Percentiles rank a stretch among this genome's conserved stretches.
phyloP scores from a whole-genome alignment of 1,140 invertebrate species.

The Panagrolaimus sp. region DNA sequence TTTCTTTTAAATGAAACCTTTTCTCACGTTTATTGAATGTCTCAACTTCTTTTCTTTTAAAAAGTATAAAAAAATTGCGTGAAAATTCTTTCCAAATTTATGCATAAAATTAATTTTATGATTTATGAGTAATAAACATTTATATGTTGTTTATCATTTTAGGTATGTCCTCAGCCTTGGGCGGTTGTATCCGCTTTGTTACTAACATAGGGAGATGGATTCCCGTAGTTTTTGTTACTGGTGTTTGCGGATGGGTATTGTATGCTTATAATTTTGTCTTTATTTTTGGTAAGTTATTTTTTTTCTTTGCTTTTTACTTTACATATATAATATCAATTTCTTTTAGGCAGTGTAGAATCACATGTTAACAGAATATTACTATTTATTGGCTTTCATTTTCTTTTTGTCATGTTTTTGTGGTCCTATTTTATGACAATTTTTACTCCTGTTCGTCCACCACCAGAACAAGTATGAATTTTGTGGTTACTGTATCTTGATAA shows the following conservation, averaged over 20 bases:
- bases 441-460: neutral
- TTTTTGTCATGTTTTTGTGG: neutral
- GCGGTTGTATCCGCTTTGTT: neutral
- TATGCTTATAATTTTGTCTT: constrained; percentile 11
- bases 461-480: neutral
- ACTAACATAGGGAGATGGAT: neutral
- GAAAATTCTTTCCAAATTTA: too few relatives aligned
- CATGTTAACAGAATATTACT: neutral
- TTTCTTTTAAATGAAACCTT: too few relatives aligned
- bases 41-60: too few relatives aligned
- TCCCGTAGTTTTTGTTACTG: constrained; percentile 5
- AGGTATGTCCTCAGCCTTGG: neutral
- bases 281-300: neutral
- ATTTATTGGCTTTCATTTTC: neutral
- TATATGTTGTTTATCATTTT: neutral
- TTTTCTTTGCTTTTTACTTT: neutral
- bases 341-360: constrained; percentile 1
- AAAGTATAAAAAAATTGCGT: too few relatives aligned
- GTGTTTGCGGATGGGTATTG: neutral
- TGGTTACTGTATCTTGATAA: neutral
- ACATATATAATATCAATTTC: neutral
- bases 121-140: neutral
- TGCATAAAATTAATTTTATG: neutral
- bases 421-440: constrained; percentile 1
- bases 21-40: too few relatives aligned